Base-by-base conservation (phyloP, 2,888 invertebrate genomes). In the Leucania comma region DNA sequence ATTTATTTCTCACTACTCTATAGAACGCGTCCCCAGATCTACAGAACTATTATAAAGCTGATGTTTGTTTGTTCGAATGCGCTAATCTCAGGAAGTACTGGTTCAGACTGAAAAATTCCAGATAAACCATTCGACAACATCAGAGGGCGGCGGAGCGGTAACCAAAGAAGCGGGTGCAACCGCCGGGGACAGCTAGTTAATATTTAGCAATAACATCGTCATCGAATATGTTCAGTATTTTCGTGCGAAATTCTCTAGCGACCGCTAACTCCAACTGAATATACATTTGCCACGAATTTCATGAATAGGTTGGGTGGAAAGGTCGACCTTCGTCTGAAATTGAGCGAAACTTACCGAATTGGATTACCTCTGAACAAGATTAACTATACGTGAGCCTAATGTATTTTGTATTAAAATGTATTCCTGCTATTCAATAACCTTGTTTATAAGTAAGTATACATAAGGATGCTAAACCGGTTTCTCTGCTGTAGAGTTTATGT, bases 371-470 rank as follows among this genome's bases (percentile, higher is more conserved):
- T 54, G 65, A 71, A 72, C 62, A 63, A 68, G 67, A 72, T 67
- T 72, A 69, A 48, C 53, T 48, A 38, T 77, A 42, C 32, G 48
- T 53, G 29, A 35, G 48, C 20, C 10, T 50, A n/a, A 35, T 56
- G 6, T 51, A 62, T 48, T 50, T 70, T 57, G n/a, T 67, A 72
- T 72, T 66, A 48, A 42, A 84, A 80, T 80, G 81, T 64, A 76
- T 60, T 59, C 48, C 32, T 80, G 65, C 51, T 70, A 82, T 83
- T 85, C 86, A 82, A 87, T 88, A 76, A 72, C 68, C 73, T 86
- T 88, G 86, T 88, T 88, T 86, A 76, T 42, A 80, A 78, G 60
- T 70, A 58, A 78, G 42, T 8, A 26, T 72, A 71, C 29, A 73
- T 68, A 66, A 66, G 53, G 69, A 73, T 83, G 59, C 65, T 22